Evolutionary conservation across 2,888 invertebrate genomes (phyloP).

Genomic region (Andrena bucephala): DNA sequence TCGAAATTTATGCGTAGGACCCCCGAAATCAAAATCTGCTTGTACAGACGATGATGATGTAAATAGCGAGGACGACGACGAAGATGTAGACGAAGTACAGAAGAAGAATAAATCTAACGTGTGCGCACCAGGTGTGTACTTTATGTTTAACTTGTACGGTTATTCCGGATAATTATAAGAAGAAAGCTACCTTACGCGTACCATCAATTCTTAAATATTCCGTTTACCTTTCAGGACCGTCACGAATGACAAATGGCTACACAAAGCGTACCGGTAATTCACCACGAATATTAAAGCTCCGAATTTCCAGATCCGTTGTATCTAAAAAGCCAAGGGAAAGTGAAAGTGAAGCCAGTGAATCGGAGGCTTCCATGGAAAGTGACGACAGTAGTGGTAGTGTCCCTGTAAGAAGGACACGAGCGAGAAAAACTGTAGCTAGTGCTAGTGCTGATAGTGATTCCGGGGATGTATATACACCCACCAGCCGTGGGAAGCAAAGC

Average conservation of each 20-base stretch:
- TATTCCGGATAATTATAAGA: neutral
- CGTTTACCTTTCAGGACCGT: slow-evolving; percentile 76
- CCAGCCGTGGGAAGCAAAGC: slow-evolving; percentile 80
- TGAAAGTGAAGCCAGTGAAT: slow-evolving; percentile 78
- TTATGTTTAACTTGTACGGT: slow-evolving; percentile 6
- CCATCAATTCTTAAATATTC: neutral
- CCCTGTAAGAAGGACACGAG: slow-evolving; percentile 74
- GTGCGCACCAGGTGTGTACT: slow-evolving; percentile 73
- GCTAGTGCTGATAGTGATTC: slow-evolving; percentile 85
- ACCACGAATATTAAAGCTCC: slow-evolving; percentile 73
- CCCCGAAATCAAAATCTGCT: slow-evolving; percentile 73
- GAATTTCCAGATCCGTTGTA: slow-evolving; percentile 69
- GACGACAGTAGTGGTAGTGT: slow-evolving; percentile 80
- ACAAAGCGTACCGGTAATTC: slow-evolving; percentile 71
- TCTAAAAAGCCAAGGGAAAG: slow-evolving; percentile 70
- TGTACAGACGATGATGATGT: slow-evolving; percentile 73
- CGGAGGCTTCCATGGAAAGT: slow-evolving; percentile 75
- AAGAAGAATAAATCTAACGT: slow-evolving; percentile 56
- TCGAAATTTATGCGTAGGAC: slow-evolving; percentile 38
- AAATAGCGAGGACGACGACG: slow-evolving; percentile 70
- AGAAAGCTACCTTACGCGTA: neutral
- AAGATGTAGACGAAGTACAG: slow-evolving; percentile 53
- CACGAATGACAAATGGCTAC: slow-evolving; percentile 81
- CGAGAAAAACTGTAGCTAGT: slow-evolving; percentile 75
- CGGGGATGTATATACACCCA: slow-evolving; percentile 87